These are phyloP conservation scores for Hyaena hyaena DNA, from an alignment of 2,113 vertebrate species.

Conservation along the genomic window DNA sequence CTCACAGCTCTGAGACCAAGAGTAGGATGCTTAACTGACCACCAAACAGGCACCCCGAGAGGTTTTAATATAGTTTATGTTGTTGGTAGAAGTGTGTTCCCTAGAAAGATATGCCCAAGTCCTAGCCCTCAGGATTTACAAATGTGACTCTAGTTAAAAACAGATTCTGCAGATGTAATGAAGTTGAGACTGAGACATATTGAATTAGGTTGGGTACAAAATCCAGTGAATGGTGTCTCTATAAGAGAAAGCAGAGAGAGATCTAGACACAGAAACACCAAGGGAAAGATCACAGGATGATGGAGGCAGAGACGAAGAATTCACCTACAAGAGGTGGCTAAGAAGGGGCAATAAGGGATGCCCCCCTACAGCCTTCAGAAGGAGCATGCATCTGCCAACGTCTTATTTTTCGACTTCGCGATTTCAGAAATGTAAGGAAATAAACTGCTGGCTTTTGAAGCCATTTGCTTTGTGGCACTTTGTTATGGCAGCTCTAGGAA, in stretches of 20 bases:
- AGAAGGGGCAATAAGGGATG: neutral
- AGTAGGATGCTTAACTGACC: too few relatives aligned
- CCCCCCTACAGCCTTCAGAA: too few relatives aligned
- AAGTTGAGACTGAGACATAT: neutral
- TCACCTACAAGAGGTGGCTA: neutral
- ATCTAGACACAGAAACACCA: neutral
- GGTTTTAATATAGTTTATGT: neutral
- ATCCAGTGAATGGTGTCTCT: neutral
- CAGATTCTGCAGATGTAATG: neutral
- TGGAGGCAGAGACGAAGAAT: neutral
- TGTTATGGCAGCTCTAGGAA: neutral
- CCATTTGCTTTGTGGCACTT: neutral
- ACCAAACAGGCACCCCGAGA: too few relatives aligned
- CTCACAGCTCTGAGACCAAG: too few relatives aligned
- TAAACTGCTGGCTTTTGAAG: neutral
- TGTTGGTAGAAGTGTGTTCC: neutral
- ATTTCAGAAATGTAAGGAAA: neutral
- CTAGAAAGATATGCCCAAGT: neutral
- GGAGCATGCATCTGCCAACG: neutral
- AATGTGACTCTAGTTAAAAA: neutral
- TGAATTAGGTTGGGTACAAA: neutral
- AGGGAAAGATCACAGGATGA: neutral
- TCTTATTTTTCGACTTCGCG: neutral
- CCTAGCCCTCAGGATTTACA: neutral
- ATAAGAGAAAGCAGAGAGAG: neutral